Evolutionary conservation across 2,797 vertebrate genomes (phyloP).

Genomic region (Enteromius treurensis): DNA sequence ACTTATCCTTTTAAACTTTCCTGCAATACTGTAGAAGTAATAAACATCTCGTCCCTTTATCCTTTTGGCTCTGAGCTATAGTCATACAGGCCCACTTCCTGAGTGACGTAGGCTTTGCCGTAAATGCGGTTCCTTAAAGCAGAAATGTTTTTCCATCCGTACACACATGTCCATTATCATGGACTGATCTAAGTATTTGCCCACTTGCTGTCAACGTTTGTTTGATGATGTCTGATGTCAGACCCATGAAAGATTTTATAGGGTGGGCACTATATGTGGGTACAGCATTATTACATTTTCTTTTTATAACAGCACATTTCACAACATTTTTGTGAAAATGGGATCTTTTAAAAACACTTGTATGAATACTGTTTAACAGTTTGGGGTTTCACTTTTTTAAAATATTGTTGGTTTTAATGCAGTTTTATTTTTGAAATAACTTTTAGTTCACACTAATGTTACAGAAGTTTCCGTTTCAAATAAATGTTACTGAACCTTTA

Average conservation of each 20-base stretch:
- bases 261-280: neutral
- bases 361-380: neutral
- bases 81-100: slow-evolving; percentile 27
- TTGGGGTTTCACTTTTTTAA: neutral
- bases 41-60: slow-evolving; percentile 24
- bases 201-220: neutral
- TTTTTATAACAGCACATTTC: neutral
- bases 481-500: neutral
- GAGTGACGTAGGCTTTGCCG: slow-evolving; percentile 10
- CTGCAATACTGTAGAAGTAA: neutral
- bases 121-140: slow-evolving; percentile 13
- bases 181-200: slow-evolving; percentile 12
- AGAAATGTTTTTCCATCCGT: slow-evolving; percentile 6
- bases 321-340: neutral
- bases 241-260: slow-evolving; percentile 10
- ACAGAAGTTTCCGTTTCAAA: neutral
- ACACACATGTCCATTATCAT: neutral
- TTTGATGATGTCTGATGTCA: neutral
- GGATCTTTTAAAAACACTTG: neutral
- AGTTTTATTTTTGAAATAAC: neutral
- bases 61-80: slow-evolving; percentile 24
- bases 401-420: neutral
- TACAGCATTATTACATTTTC: neutral
- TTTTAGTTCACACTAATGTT: neutral
- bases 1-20: neutral